Base-by-base conservation (phyloP, 2,888 invertebrate species). In the Alcis repandata region DNA sequence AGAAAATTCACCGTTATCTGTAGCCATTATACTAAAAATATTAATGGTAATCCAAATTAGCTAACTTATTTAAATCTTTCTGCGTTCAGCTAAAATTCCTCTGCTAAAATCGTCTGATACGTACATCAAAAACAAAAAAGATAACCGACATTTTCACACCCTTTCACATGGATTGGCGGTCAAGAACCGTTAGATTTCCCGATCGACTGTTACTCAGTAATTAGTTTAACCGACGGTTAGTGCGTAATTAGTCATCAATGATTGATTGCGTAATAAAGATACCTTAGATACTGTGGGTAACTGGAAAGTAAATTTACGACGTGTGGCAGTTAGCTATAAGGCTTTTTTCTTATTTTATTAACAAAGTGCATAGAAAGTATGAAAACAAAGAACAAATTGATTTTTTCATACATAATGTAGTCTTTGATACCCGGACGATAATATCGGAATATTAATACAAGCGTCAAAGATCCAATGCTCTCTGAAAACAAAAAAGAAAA, bases 81-180 rank as follows among this genome's bases (percentile, higher is more conserved):
- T 54, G 22, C 49, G 56, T 49, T 11, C 6, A 27, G 27, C 27
- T 4, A 6, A 27, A 27, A 27, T 27, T 27, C 6, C 27, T 2
- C 2, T 27, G 27, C 3, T 4, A 27, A 27, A 4, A 27, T 4
- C 27, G 27, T 2, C 6, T 27, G 6, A 45, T 13, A 20, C 4
- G 62, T 45, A 56, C 15, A n/a, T n/a, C n/a, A 27, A 27, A 27
- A 27, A 27, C 2, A 27, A 27, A 27, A 17, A 3, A 46, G 51
- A 59, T 65, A 45, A 58, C 15, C 45, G 48, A 46, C 32, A 10
- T 57, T 32, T 56, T 43, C 41, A 40, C 62, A 46, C 57, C 57
- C 54, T 60, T 68, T 67, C 60, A 56, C 65, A 54, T 62, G 61
- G 60, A 67, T 60, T 51, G 38, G 41, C 46, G 61, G 54, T 57